Base-by-base conservation (phyloP, 1,140 invertebrate species). In the Choristoneura fumiferana region DNA sequence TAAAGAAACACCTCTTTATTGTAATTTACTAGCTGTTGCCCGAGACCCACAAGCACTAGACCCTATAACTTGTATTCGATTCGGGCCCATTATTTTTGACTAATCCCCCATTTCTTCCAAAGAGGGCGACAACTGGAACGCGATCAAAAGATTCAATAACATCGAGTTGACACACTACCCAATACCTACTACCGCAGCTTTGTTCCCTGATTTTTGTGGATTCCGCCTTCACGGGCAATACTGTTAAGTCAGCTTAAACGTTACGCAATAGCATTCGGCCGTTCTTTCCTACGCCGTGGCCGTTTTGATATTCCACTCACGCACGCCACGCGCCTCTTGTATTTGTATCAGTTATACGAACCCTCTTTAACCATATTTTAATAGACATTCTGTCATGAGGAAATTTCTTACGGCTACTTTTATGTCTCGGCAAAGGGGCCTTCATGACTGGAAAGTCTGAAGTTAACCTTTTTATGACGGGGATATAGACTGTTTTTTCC, bases 291-390 rank as follows among this genome's bases (percentile, higher is more conserved):
- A 29, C 22, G 22, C 22, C 22, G 22, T 49, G 22, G 0, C 43
- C 43, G 14, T 12, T 49, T 49, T 29, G 43, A 6, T 29, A 49
- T 49, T 49, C 43, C 13, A 33, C 4, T 18, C 43, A 49, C 43
- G 43, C 43, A n/a, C 43, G 43, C 18, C 43, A 49, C 43, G 43
- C 43, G 17, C 43, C 8, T 4, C 43, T 18, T 49, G 43, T 49
- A 49, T 49, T 49, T 49, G 43, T 49, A 49, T 49, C 43, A 49
- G 43, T 49, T 49, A 49, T 49, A 17, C 18, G 43, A 33, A 49
- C 43, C 18, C 43, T 9, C 43, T 49, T 6, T 4, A 18, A 18
- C 18, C 22, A 49, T 49, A 29, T 49, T 49, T 49, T 49, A 49
- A 49, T 49, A 18, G 43, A 49, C 43, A 22, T 49, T 22, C 40